A percentile compares a stretch with the other conserved stretches of the same genome.
These are phyloP conservation scores for Abscondita cerata DNA, from an alignment of 2,888 invertebrate species.

Conservation along the genomic window DNA sequence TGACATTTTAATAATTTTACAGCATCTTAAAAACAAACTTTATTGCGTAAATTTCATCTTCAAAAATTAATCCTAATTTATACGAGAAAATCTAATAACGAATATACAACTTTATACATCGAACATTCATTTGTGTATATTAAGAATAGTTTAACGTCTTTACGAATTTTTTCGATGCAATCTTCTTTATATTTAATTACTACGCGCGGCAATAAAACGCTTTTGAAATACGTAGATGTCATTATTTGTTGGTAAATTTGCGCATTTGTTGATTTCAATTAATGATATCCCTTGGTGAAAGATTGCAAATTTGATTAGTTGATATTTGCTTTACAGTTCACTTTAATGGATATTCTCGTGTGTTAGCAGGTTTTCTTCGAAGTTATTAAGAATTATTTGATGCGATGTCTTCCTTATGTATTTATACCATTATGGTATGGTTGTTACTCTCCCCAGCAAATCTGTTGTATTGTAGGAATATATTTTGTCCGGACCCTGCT, in stretches of 20 bases:
- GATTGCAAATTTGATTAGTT: neutral
- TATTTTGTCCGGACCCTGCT: conserved; percentile 54
- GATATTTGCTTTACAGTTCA: conserved; percentile 13
- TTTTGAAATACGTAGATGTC: too few relatives aligned
- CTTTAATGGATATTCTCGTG: conserved; percentile 6
- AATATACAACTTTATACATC: neutral
- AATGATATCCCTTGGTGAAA: neutral
- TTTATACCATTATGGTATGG: conserved; percentile 21
- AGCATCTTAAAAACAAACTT: conserved; percentile 16
- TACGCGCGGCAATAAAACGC: too few relatives aligned
- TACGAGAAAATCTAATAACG: conserved; percentile 4
- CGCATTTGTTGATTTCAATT: too few relatives aligned
- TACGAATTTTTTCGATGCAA: neutral
- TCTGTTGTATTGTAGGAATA: conserved; percentile 43
- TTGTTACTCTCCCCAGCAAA: conserved; percentile 37
- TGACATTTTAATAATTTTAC: conserved; percentile 13
- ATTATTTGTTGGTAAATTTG: too few relatives aligned
- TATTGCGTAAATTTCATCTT: conserved; percentile 5
- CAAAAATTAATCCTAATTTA: conserved; percentile 20
- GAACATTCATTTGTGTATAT: neutral
- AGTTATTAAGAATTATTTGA: conserved; percentile 23
- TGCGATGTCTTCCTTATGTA: too few relatives aligned
- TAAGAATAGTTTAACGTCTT: neutral
- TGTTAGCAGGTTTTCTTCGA: conserved; percentile 9
- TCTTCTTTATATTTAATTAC: neutral